Evolutionary conservation across 2,888 invertebrate species (phyloP), one percentile per base, ranked within the genome.

Genomic region (Parasteatoda lunata): DNA sequence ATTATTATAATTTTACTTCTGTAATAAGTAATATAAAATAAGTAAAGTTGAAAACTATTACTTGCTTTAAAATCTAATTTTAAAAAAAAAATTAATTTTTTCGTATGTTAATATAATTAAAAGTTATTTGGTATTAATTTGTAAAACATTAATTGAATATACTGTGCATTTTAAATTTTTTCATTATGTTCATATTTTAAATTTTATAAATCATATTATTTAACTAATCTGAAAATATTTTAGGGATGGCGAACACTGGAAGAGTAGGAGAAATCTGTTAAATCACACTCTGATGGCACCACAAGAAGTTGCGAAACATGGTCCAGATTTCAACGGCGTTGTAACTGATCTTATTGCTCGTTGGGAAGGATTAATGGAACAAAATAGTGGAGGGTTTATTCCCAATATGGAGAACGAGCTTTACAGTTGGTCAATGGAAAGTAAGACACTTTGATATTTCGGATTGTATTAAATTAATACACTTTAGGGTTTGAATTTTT

Each of bases 221-320:
- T 30, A 30, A 30, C 2, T 30, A 2, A 30, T 30, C 30, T 30
- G 30, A 30, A 30, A 30, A 30, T 49, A 4, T 80, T 80, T 8
- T 90, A 94, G 94, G 94, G 93, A 97, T 90, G 97, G 96, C 0
- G 94, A 94, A 82, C 96, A 97, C 91, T 97, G 97, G 97, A 92
- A 94, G 86, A 92, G 93, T 73, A 94, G 94, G 91, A 93, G 97
- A 65, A 94, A 94, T 90, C 93, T 95, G 88, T 93, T 97, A 92
- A 97, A 96, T 92, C 94, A 94, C 91, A 92, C 95, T 89, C 92
- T 97, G 90, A 92, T 97, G 11, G 94, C 94, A 91, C 94, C 95
- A 11, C 93, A 94, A 90, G 92, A 93, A 75, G 92, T 93, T 77
- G 91, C 91, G 15, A 94, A 94, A 93, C 87, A 88, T 75, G 79